phyloP scores from a whole-genome alignment of 2,797 vertebrate species.

The Calcarius lapponicus region DNA sequence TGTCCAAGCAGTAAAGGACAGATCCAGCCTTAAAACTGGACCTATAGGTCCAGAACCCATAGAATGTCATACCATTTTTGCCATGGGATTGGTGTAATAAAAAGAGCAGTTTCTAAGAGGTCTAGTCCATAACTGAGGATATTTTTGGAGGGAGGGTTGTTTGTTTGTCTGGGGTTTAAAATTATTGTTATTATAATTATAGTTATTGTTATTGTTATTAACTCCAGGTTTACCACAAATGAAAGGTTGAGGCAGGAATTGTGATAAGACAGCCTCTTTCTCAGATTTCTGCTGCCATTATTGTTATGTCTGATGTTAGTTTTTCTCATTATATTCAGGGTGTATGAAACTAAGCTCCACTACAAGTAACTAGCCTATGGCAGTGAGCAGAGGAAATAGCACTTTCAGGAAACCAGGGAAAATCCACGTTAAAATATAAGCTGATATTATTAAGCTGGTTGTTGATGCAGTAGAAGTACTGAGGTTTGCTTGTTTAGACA shows the following conservation, averaged over 20 bases:
- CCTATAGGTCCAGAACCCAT: neutral
- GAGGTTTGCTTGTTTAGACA: constrained; percentile 8
- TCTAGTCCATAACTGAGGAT: neutral
- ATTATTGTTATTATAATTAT: too few species aligned
- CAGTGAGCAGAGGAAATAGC: neutral
- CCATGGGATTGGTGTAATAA: neutral
- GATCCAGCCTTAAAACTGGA: neutral
- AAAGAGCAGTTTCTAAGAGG: neutral
- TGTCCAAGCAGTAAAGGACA: neutral
- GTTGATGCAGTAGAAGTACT: neutral
- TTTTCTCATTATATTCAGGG: neutral
- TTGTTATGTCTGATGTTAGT: neutral
- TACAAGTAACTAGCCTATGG: neutral
- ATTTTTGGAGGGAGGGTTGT: too few species aligned
- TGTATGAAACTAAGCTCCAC: neutral
- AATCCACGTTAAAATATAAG: neutral
- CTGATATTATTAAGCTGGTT: neutral
- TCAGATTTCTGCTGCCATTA: neutral
- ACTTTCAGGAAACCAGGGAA: neutral
- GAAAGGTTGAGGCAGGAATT: neutral
- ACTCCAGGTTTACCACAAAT: neutral
- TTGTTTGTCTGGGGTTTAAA: neutral
- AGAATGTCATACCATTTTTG: neutral
- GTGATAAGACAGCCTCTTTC: neutral
- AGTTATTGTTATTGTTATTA: too few species aligned